phyloP scores from a whole-genome alignment of 2,888 invertebrate genomes.

The Leptopilina syphax region DNA sequence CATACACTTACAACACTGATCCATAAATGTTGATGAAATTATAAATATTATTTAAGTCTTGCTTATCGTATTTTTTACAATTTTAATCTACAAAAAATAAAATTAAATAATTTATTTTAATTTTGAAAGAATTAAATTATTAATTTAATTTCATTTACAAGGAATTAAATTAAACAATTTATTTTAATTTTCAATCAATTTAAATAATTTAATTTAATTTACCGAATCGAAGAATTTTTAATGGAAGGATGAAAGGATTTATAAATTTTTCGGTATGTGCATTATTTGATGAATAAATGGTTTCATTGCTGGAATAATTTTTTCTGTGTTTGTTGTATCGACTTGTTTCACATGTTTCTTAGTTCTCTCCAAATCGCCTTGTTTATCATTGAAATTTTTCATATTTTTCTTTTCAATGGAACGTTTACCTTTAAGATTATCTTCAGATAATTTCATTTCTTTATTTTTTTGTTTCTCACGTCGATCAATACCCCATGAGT shows the following conservation, averaged over 20 bases:
- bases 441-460: neutral
- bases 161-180: neutral
- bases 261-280: constrained; percentile 18
- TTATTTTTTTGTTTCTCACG: neutral
- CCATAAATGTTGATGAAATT: neutral
- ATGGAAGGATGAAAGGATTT: neutral
- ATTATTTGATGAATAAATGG: neutral
- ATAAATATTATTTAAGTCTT: constrained; percentile 11
- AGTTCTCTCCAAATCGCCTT: neutral
- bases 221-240: neutral
- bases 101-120: too few species aligned
- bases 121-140: too few species aligned
- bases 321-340: neutral
- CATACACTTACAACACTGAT: neutral
- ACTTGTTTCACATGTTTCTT: constrained; percentile 9
- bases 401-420: neutral
- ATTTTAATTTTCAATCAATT: too few species aligned
- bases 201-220: too few species aligned
- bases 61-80: neutral
- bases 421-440: neutral
- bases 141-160: too few species aligned
- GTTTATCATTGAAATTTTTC: neutral
- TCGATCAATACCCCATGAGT: neutral
- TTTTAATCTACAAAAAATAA: too few species aligned
- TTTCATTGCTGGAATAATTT: neutral